phyloP scores from a whole-genome alignment of 2,888 invertebrate genomes.

The Caenorhabditis sp. region DNA sequence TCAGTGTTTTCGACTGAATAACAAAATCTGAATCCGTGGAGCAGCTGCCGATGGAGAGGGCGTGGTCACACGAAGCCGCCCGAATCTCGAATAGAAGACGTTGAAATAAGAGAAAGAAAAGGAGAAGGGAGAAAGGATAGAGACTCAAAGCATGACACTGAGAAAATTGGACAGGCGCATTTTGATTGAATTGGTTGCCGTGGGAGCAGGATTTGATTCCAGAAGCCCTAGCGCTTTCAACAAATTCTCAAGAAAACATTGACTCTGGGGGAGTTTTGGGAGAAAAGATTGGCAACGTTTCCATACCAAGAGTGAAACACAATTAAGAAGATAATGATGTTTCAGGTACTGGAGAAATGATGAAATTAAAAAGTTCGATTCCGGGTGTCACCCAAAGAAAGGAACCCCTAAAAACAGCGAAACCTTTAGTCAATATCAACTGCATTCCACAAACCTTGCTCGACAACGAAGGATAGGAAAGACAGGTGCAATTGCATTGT shows the following conservation, averaged over 20 bases:
- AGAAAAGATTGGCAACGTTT: too few species aligned
- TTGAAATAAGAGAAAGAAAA: constrained; percentile 9
- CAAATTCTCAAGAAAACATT: too few species aligned
- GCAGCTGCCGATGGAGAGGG: constrained; percentile 13
- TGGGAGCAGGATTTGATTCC: constrained; percentile 37
- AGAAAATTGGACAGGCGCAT: constrained; percentile 49
- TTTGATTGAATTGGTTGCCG: constrained; percentile 63
- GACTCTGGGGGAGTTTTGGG: too few species aligned
- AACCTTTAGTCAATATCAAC: too few species aligned
- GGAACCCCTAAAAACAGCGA: too few species aligned
- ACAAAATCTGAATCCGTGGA: constrained; percentile 22
- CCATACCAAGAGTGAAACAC: too few species aligned
- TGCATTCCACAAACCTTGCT: too few species aligned
- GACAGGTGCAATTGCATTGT: constrained; percentile 1
- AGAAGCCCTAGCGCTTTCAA: neutral
- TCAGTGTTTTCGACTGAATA: constrained; percentile 29
- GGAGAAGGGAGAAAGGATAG: constrained; percentile 1
- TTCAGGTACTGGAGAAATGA: too few species aligned
- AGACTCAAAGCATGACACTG: constrained; percentile 22
- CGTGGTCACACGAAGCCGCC: constrained; percentile 24
- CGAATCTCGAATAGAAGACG: constrained; percentile 18
- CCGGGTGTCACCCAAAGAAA: too few species aligned
- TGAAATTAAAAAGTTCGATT: too few species aligned
- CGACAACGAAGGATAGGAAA: neutral
- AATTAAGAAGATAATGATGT: too few species aligned